Conservation (phyloP, 35 echinoderm and acorn worm species). For the Ptychodera flava region DNA sequence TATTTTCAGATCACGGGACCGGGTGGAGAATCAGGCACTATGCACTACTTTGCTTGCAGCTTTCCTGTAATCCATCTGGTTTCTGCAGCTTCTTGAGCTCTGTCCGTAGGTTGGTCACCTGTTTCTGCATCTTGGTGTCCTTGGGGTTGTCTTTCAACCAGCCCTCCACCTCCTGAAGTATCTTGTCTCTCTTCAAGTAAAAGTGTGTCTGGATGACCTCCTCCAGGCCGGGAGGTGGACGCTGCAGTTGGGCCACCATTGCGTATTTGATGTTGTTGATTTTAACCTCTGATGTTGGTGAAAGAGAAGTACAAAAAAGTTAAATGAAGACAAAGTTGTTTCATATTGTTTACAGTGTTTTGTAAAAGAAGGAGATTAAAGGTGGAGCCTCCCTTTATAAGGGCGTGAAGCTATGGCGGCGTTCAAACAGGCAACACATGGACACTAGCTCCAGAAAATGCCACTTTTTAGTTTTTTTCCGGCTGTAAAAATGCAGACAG, state of each 20-base stretch:
- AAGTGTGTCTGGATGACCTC: slow-evolving; percentile 13
- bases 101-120: background rate
- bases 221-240: background rate
- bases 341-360: no score
- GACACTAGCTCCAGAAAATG: no score
- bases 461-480: no score
- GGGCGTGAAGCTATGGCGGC: no score
- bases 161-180: background rate
- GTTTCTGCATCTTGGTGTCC: background rate
- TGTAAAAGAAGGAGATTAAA: no score
- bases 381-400: no score
- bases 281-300: slow-evolving; percentile 9
- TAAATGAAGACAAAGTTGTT: background rate
- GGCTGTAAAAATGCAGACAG: no score
- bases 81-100: background rate
- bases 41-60: background rate
- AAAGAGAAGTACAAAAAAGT: no score
- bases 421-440: no score
- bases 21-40: no score
- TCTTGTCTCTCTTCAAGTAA: slow-evolving; percentile 12
- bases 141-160: background rate
- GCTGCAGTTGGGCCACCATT: background rate
- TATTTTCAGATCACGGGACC: no score
- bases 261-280: slow-evolving; percentile 24
- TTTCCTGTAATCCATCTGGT: background rate